Base-by-base conservation (phyloP, 2,113 vertebrate species). In the Thymallus thymallus region DNA sequence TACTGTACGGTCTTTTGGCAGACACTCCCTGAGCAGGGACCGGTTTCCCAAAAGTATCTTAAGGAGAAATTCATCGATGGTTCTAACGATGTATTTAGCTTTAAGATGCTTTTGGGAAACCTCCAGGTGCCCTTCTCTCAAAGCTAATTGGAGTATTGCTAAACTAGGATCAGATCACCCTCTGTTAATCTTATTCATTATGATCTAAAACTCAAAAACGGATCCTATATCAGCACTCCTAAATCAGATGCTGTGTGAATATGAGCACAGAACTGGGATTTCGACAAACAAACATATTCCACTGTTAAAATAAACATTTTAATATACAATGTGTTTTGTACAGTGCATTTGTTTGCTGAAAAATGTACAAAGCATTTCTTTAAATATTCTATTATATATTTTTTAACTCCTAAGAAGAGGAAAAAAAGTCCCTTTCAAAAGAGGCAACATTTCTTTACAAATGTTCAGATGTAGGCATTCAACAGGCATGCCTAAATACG, bases 331-430 rank as follows among this genome's bases (percentile, higher is more conserved):
- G 78, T 74, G 77, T 88, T 85, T 87, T 88, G 75, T 91, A 91
- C 90, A 91, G 76, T 74, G 74, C n/a, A n/a, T 68, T 74, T 83
- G 76, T 73, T 85, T 81, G 85, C 87, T 84, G 85, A 78, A 88
- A 87, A 83, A 82, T 87, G 23, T 91, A 93, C 90, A 93, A 93
- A 91, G 90, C 89, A 85, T 77, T 51, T 88, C 73, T 74, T 90
- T 90, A 89, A 91, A 92, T 90, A 85, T 84, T 84, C 77, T 80
- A 73, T 76, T 66, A 68, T 14, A 80, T 77, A 87, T 76, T 75
- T 68, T 23, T 81, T 67, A 87, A 80, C 68, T 84, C 88, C 67
- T 70, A 75, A 85, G 69, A 24, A 84, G 24, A 20, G 26, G 13
- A 69, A 75, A 81, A 80, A 76, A 73, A 77, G 74, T 89, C 86